These are phyloP conservation scores for Amblyjoppa proteus DNA, from an alignment of 2,888 invertebrate genomes.

Conservation along the genomic window DNA sequence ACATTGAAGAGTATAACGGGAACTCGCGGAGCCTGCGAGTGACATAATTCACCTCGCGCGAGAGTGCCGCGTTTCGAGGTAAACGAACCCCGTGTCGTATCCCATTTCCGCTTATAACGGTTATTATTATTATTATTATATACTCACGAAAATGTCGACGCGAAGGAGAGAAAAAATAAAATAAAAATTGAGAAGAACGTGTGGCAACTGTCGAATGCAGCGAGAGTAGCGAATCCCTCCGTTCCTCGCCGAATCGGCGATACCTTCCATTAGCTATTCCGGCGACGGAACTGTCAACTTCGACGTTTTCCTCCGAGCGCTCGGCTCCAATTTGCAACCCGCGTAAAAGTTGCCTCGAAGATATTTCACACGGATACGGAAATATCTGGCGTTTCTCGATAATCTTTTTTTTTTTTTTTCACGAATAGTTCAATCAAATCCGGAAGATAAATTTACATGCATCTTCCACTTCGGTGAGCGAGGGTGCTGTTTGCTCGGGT, in stretches of 20 bases:
- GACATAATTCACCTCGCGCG: background rate
- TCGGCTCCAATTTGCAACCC: background rate
- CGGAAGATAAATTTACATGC: background rate
- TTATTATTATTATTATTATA: background rate
- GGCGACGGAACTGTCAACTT: background rate
- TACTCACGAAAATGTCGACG: background rate
- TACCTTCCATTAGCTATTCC: slow-evolving; percentile 2
- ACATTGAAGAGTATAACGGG: background rate
- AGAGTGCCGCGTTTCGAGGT: background rate
- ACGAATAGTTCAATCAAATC: background rate
- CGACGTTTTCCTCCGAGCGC: background rate
- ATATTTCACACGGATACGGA: background rate
- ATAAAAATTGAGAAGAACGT: background rate
- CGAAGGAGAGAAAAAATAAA: background rate
- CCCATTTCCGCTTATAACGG: background rate
- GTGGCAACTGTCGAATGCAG: slow-evolving; percentile 4
- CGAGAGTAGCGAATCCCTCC: background rate
- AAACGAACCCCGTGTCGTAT: background rate
- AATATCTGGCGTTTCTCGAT: background rate
- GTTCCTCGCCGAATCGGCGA: background rate
- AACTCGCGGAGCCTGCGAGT: background rate
- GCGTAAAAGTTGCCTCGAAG: background rate
- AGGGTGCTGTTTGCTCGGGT: slow-evolving; percentile 35
- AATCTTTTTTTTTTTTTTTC: background rate
- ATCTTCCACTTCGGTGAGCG: background rate